These are phyloP conservation scores for Nowickia ferox DNA, from an alignment of 2,888 invertebrate genomes.

Conservation along the genomic window DNA sequence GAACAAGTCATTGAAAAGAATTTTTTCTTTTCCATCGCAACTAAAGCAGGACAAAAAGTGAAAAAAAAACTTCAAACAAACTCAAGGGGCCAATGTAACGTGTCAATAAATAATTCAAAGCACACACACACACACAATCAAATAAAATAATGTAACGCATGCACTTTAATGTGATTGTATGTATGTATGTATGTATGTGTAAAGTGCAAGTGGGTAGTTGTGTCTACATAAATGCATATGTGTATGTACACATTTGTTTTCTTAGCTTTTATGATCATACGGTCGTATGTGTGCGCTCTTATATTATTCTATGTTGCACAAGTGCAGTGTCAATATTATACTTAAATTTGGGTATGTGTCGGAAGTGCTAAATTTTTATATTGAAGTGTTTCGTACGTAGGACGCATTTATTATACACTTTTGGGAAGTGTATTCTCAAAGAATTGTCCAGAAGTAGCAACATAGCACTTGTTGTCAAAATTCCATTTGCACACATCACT, in stretches of 20 bases:
- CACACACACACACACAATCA: slow-evolving; percentile 2
- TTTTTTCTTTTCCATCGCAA: slow-evolving; percentile 14
- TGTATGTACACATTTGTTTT: neutral
- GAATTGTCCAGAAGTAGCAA: slow-evolving; percentile 25
- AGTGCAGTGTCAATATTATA: slow-evolving; percentile 44
- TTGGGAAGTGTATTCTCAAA: slow-evolving; percentile 18
- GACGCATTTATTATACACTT: slow-evolving; percentile 60
- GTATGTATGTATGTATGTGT: too few species aligned
- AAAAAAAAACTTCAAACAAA: slow-evolving; percentile 12
- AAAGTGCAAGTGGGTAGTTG: neutral
- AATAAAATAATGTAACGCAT: slow-evolving; percentile 24
- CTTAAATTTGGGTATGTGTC: slow-evolving; percentile 9
- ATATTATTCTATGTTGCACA: slow-evolving; percentile 9
- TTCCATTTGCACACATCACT: neutral
- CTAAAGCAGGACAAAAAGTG: neutral
- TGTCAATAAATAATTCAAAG: slow-evolving; percentile 62
- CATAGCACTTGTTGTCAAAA: neutral
- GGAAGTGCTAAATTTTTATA: neutral
- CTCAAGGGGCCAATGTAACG: slow-evolving; percentile 60
- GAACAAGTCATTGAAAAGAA: slow-evolving; percentile 20
- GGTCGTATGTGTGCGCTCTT: neutral
- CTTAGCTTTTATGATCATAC: neutral
- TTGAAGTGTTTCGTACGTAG: neutral
- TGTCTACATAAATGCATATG: neutral
- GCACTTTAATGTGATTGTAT: neutral